Percentiles rank a stretch among this genome's conserved stretches.
phyloP scores from a whole-genome alignment of 2,113 vertebrate genomes.

The Ramphastos sulfuratus region DNA sequence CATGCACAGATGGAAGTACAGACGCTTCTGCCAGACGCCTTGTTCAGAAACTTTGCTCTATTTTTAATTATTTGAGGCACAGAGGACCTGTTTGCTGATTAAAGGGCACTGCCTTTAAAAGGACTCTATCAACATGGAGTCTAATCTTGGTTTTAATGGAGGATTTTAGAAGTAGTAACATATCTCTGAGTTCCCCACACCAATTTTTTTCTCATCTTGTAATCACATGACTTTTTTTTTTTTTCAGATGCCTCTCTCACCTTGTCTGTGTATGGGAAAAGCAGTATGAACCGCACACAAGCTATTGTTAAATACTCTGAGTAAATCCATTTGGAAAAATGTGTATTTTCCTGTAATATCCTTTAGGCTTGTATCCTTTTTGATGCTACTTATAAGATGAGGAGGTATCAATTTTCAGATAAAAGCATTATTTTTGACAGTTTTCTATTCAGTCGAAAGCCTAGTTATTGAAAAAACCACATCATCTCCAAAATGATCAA shows the following conservation, averaged over 20 bases:
- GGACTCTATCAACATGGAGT: slow-evolving; percentile 53
- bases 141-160: slow-evolving; percentile 21
- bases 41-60: slow-evolving; percentile 80
- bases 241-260: slow-evolving; percentile 12
- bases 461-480: neutral
- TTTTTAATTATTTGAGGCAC: slow-evolving; percentile 80
- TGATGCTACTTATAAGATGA: neutral
- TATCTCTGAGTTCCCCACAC: neutral
- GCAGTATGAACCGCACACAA: neutral
- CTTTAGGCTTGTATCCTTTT: neutral
- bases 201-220: neutral
- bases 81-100: slow-evolving; percentile 77
- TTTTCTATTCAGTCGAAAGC: neutral
- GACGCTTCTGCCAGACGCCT: slow-evolving; percentile 75
- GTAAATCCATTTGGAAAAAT: neutral
- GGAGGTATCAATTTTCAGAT: neutral
- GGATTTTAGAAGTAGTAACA: slow-evolving; percentile 26
- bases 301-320: neutral
- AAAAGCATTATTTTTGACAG: neutral
- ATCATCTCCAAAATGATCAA: neutral
- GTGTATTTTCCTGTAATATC: neutral
- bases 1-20: slow-evolving; percentile 76
- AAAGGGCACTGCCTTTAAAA: slow-evolving; percentile 58
- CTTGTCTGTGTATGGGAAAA: neutral
- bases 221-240: neutral